phyloP scores from a whole-genome alignment of 2,888 invertebrate genomes.

The Bimastos eiseni region DNA sequence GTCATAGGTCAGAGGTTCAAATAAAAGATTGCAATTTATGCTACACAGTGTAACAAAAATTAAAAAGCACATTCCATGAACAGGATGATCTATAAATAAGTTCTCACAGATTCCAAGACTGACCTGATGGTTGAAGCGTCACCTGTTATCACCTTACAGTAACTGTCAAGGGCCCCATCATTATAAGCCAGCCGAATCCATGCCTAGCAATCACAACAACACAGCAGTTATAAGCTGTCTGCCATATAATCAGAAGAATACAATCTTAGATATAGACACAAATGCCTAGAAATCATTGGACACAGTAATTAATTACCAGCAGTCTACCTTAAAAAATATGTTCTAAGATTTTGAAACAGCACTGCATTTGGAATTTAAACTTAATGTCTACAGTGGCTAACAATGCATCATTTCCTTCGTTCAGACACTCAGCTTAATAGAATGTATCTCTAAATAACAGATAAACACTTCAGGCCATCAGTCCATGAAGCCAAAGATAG shows the following conservation, averaged over 20 bases:
- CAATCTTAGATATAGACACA: neutral
- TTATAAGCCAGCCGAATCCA: constrained; percentile 89
- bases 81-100: neutral
- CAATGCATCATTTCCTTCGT: neutral
- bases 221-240: neutral
- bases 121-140: constrained; percentile 62
- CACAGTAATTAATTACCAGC: too few species aligned
- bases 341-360: neutral
- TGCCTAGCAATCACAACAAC: constrained; percentile 60
- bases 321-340: too few species aligned
- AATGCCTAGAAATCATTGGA: neutral
- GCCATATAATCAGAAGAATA: neutral
- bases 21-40: neutral
- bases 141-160: constrained; percentile 78
- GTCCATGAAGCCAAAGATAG: too few species aligned
- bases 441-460: neutral
- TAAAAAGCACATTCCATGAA: neutral
- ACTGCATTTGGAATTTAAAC: neutral
- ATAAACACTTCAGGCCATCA: too few species aligned
- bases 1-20: neutral
- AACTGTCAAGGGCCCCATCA: constrained; percentile 83
- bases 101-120: neutral
- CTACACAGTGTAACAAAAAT: neutral
- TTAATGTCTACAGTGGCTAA: neutral
- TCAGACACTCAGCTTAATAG: neutral